These are phyloP conservation scores for Reticulitermes speratus DNA, from an alignment of 1,140 invertebrate species.

Conservation along the genomic window DNA sequence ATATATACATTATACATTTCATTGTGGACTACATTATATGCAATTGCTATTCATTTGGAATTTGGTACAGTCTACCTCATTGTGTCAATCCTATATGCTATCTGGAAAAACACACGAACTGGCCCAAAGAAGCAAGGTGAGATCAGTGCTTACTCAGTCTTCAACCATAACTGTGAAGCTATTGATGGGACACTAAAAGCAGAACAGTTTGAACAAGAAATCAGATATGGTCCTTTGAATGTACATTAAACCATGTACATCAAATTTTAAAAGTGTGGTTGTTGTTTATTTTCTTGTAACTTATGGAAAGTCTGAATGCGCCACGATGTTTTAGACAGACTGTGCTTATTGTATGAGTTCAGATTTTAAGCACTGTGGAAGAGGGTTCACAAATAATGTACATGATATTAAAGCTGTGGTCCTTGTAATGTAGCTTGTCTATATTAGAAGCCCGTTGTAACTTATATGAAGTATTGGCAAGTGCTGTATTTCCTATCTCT, in stretches of 20 bases:
- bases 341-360: too few species aligned
- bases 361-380: too few species aligned
- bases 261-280: background rate
- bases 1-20: conserved; percentile 53
- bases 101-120: conserved; percentile 82
- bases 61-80: conserved; percentile 91
- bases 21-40: conserved; percentile 65
- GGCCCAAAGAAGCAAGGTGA: conserved; percentile 67
- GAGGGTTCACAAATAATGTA: too few species aligned
- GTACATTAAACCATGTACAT: conserved; percentile 22
- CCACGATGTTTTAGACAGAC: too few species aligned
- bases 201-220: conserved; percentile 90
- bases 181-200: conserved; percentile 92
- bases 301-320: too few species aligned
- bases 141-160: conserved; percentile 95
- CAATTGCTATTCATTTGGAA: conserved; percentile 71
- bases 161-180: conserved; percentile 90
- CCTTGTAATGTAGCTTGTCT: too few species aligned
- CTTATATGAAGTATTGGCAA: too few species aligned
- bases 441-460: too few species aligned
- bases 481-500: too few species aligned
- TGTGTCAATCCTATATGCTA: conserved; percentile 72
- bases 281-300: background rate
- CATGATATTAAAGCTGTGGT: too few species aligned
- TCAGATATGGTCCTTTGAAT: conserved; percentile 59